These are phyloP conservation scores for Sitta carolinensis DNA, from an alignment of 2,797 vertebrate genomes.

Conservation along the genomic window DNA sequence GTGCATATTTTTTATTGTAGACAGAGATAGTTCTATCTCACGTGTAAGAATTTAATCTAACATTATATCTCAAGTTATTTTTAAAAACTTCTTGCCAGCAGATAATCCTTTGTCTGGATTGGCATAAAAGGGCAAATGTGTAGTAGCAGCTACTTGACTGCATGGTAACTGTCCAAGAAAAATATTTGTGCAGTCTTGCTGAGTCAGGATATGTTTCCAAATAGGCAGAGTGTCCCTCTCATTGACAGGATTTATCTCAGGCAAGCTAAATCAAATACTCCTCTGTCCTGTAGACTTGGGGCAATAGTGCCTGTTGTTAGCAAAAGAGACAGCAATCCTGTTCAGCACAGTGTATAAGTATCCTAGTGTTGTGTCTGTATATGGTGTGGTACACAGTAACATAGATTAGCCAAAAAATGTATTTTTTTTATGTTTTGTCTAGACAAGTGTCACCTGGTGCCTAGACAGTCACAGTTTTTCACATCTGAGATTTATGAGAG, in stretches of 20 bases:
- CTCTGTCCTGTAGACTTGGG: background rate
- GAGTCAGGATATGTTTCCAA: constrained; percentile 41
- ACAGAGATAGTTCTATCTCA: background rate
- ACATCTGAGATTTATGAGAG: background rate
- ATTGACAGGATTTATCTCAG: constrained; percentile 12
- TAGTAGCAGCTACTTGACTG: constrained; percentile 40
- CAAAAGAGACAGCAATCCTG: background rate
- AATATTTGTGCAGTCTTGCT: constrained; percentile 52
- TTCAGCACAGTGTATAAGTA: background rate
- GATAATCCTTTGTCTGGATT: constrained; percentile 15
- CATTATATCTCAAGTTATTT: background rate
- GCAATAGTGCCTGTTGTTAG: background rate
- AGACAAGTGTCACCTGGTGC: background rate
- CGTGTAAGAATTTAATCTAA: background rate
- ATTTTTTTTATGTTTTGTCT: background rate
- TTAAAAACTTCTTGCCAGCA: constrained; percentile 7
- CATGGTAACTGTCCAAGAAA: constrained; percentile 24
- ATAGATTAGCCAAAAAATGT: background rate
- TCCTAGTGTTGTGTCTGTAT: background rate
- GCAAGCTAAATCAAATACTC: background rate
- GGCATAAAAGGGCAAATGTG: constrained; percentile 19
- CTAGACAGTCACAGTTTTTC: background rate
- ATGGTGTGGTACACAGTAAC: background rate
- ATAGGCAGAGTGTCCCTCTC: background rate
- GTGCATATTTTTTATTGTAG: background rate